Evolutionary conservation across 2,888 invertebrate genomes (phyloP), one percentile per base, ranked within the genome.

Genomic region (Strigamia maritima): DNA sequence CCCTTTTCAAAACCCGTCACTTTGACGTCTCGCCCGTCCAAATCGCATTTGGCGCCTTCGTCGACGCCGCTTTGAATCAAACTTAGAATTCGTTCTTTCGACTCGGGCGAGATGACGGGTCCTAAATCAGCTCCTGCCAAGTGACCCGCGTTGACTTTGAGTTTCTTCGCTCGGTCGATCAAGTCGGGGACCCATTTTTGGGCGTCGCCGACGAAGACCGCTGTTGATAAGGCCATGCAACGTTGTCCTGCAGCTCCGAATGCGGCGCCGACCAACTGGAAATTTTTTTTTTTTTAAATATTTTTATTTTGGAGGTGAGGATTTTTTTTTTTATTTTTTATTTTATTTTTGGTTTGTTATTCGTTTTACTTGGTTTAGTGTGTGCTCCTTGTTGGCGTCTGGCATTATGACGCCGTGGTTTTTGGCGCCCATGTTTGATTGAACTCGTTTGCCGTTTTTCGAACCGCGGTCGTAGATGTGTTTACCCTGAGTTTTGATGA

Each of bases 201-300:
- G 0, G 98, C 91, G 83, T 96, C 94, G 82, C 95, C 95, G 0
- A 98, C 97, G 86, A 97, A 92, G 38, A 97, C 91, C 1, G 93
- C 95, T 0, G 96, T 96, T 78, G 97, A 95, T 77, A 99, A 90
- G 0, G 99, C 99, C 99, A 99, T 99, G 86, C 99, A 99, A 65
- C 99, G 90, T 87, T 99, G 99, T 0, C 99, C 99, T 65, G 99
- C 99, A 8, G 99, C 99, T 0, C 99, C 99, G 87, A 99, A 99
- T 0, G 97, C 98, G 0, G 99, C 99, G 0, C 98, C 97, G 14
- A 89, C 89, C 81, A 88, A 82, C 85, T 86, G 82, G 10, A 80
- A 65, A 60, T 60, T 22, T 12, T 22, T 49, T 19, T 76, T 24
- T 35, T n/a, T 31, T 44, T 40, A 4, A 31, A 7, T 4, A 31